Percentiles rank a stretch among this genome's conserved stretches.
These are phyloP conservation scores for Morelia viridis DNA, from an alignment of 2,797 vertebrate species.

Conservation along the genomic window DNA sequence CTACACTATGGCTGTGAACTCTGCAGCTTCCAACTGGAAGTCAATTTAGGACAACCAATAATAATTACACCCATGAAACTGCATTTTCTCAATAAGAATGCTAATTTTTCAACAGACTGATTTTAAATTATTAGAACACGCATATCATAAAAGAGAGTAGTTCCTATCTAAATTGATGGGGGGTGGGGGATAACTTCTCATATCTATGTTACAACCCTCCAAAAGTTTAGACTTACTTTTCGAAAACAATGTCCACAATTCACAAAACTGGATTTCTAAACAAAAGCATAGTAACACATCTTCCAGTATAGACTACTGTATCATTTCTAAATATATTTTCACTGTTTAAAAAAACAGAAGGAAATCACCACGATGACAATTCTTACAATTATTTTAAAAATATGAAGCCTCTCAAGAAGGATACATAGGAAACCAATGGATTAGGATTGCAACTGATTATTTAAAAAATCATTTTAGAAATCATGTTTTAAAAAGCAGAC, in stretches of 20 bases:
- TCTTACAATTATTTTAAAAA: neutral
- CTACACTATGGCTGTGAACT: conserved; percentile 69
- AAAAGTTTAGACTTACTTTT: neutral
- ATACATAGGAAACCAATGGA: neutral
- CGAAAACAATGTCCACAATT: neutral
- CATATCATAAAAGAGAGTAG: neutral
- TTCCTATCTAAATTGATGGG: neutral
- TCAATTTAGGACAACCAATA: conserved; percentile 76
- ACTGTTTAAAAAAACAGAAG: neutral
- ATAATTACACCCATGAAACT: conserved; percentile 74
- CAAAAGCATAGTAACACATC: neutral
- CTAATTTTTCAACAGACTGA: conserved; percentile 56
- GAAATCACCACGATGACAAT: neutral
- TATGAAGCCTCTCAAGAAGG: neutral
- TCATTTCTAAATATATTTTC: neutral
- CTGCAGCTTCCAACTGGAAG: conserved; percentile 71
- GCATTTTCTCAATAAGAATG: conserved; percentile 69
- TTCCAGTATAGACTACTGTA: neutral
- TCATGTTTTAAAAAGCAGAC: conserved; percentile 23
- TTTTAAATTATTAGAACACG: conserved; percentile 34
- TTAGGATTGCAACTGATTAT: conserved; percentile 20
- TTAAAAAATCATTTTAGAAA: conserved; percentile 4
- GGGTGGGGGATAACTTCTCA: conserved; percentile 46
- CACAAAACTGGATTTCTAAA: conserved; percentile 44
- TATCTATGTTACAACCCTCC: neutral